Conservation (phyloP, 2,113 vertebrate species). For the Gavialis gangeticus region DNA sequence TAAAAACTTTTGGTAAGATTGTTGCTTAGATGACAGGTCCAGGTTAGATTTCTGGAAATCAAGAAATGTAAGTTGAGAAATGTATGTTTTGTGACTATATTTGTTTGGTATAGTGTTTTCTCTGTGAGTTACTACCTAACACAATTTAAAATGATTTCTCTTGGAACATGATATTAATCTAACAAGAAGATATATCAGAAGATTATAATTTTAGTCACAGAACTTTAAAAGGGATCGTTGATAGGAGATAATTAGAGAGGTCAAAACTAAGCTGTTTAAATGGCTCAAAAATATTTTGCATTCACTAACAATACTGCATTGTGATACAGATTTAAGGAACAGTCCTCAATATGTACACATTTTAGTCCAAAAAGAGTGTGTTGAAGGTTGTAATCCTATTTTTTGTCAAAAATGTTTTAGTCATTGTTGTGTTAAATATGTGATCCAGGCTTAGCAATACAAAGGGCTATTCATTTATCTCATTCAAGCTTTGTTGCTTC, state of each 20-base stretch:
- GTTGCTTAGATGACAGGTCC: neutral
- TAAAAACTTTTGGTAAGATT: neutral
- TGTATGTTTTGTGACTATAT: neutral
- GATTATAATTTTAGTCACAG: neutral
- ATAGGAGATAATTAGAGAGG: neutral
- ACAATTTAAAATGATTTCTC: neutral
- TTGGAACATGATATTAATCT: neutral
- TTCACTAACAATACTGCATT: accelerated
- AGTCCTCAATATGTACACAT: neutral
- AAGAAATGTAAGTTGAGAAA: neutral
- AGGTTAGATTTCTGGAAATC: neutral
- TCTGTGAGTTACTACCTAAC: neutral
- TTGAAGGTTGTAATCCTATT: neutral
- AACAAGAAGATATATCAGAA: neutral
- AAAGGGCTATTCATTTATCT: neutral
- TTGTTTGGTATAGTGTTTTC: neutral
- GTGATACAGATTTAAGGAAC: neutral
- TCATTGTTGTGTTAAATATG: neutral
- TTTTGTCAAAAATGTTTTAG: neutral
- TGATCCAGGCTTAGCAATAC: neutral
- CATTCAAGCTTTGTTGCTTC: neutral
- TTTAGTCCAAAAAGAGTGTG: neutral
- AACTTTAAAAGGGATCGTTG: neutral
- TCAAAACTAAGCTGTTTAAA: neutral
- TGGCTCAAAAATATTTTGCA: neutral